Conservation (phyloP, 1,140 invertebrate genomes). For the Eciton burchellii region DNA sequence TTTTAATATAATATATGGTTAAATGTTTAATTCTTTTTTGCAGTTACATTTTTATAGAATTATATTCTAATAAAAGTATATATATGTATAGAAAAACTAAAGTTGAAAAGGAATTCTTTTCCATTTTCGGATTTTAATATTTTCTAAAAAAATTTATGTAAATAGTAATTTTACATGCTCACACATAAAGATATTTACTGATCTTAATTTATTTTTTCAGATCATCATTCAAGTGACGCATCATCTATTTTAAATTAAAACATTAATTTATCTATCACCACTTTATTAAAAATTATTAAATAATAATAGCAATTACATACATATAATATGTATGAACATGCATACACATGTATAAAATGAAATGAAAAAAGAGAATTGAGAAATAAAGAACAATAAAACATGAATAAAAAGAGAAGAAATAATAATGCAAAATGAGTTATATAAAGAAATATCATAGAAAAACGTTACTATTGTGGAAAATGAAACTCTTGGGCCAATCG, state of each 20-base stretch:
- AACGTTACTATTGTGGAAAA: conserved; percentile 41
- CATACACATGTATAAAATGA: neutral
- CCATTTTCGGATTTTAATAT: too few species aligned
- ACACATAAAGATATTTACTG: conserved; percentile 8
- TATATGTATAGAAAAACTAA: too few species aligned
- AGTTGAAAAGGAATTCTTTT: too few species aligned
- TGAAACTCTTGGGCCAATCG: conserved; percentile 58
- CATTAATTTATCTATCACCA: conserved; percentile 34
- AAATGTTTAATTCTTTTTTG: too few species aligned
- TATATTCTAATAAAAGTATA: too few species aligned
- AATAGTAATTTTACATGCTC: too few species aligned
- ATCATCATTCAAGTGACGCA: conserved; percentile 2
- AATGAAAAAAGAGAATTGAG: neutral
- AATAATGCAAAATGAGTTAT: conserved; percentile 13
- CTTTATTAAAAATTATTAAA: conserved; percentile 35
- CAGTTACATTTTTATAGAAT: too few species aligned
- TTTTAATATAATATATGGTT: too few species aligned
- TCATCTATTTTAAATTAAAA: neutral
- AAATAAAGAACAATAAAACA: neutral
- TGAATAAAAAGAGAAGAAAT: neutral
- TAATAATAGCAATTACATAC: conserved; percentile 9
- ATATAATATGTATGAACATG: too few species aligned
- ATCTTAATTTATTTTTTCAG: conserved; percentile 69
- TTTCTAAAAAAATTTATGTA: too few species aligned
- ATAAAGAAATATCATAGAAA: conserved; percentile 18